Base-by-base conservation (phyloP, 1,140 invertebrate species). In the Fragariocoptes setiger region DNA sequence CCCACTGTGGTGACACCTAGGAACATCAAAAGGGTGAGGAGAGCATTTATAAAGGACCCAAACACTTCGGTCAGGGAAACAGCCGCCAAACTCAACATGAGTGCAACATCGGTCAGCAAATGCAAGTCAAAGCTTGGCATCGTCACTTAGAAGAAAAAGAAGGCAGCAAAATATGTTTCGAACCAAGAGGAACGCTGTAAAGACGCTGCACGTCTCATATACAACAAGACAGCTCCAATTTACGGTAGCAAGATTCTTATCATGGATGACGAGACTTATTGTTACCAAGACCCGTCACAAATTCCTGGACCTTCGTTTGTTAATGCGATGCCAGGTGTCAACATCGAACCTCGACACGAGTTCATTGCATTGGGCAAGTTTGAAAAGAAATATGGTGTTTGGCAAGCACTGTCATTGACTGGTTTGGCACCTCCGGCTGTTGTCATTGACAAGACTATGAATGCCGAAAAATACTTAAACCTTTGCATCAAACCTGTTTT, bases 261-360 rank as follows among this genome's bases (percentile, higher is more conserved):
- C 38, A 19, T 18, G 4, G 38, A 39, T 19, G 38, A 39, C 20
- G 38, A 39, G 17, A 18, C 38, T 13, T 39, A 39, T 39, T n/a
- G n/a, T n/a, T n/a, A n/a, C n/a, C n/a, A n/a, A n/a, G n/a, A n/a
- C n/a, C n/a, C n/a, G n/a, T n/a, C n/a, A n/a, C n/a, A n/a, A n/a
- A n/a, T n/a, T n/a, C n/a, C n/a, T n/a, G n/a, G n/a, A n/a, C n/a
- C n/a, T n/a, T n/a, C n/a, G n/a, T n/a, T n/a, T n/a, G n/a, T n/a
- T n/a, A n/a, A n/a, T n/a, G n/a, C n/a, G n/a, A n/a, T n/a, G n/a
- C n/a, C n/a, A n/a, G n/a, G n/a, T n/a, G n/a, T n/a, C n/a, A n/a
- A n/a, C n/a, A n/a, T n/a, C n/a, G n/a, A n/a, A n/a, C n/a, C n/a
- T n/a, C n/a, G n/a, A n/a, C n/a, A n/a, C n/a, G n/a, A n/a, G n/a